Evolutionary conservation across 2,888 invertebrate genomes (phyloP).

Genomic region (Pollenia amentaria): DNA sequence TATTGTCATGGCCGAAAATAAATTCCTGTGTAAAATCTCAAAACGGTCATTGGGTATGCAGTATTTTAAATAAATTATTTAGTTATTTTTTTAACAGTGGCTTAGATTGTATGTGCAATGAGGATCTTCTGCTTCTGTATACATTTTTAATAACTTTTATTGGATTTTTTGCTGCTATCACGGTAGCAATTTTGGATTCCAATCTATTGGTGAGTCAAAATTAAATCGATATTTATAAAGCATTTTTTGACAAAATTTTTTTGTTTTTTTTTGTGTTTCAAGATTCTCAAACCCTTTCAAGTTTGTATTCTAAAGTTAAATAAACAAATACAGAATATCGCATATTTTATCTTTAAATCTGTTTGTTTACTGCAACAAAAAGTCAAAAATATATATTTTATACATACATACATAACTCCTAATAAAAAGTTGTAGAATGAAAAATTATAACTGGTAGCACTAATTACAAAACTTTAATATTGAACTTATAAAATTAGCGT

Average conservation of each 20-base stretch:
- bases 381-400: not conserved
- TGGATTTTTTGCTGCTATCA: constrained; percentile 66
- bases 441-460: too few relatives aligned
- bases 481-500: too few relatives aligned
- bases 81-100: not conserved
- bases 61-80: constrained; percentile 9
- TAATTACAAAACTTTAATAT: too few relatives aligned
- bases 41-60: not conserved
- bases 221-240: not conserved
- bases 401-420: too few relatives aligned
- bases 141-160: constrained; percentile 72
- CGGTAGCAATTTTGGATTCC: constrained; percentile 58
- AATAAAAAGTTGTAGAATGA: too few relatives aligned
- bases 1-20: constrained; percentile 7
- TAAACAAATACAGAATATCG: not conserved
- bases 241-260: not conserved
- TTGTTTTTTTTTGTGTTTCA: not conserved
- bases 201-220: constrained; percentile 7
- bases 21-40: constrained; percentile 15
- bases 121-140: constrained; percentile 68
- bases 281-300: not conserved
- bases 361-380: not conserved
- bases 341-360: not conserved
- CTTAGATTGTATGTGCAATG: constrained; percentile 54
- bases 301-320: not conserved